These are phyloP conservation scores for Oostethus manadensis DNA, from an alignment of 2,113 vertebrate genomes.

Conservation along the genomic window DNA sequence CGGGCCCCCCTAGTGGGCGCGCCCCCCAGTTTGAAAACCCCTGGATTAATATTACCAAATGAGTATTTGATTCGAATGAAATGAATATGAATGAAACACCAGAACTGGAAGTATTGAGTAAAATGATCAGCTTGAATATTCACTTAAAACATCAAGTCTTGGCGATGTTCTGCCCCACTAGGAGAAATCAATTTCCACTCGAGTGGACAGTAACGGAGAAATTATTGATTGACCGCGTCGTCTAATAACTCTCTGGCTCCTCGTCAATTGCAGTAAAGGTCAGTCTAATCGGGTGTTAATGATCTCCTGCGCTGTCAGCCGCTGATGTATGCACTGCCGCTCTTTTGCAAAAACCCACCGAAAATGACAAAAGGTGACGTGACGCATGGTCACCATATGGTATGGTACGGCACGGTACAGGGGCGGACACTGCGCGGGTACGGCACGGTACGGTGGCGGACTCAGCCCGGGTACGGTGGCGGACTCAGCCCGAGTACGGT, in stretches of 20 bases:
- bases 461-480: too few relatives aligned
- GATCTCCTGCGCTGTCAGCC: background rate
- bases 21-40: too few relatives aligned
- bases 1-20: too few relatives aligned
- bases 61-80: too few relatives aligned
- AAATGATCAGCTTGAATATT: background rate
- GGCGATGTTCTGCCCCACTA: background rate
- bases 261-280: constrained; percentile 22
- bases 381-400: background rate
- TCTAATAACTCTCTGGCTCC: background rate
- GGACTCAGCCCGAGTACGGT: too few relatives aligned
- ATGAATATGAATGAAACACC: too few relatives aligned
- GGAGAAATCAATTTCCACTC: background rate
- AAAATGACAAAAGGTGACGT: constrained; percentile 19
- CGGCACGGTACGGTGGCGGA: too few relatives aligned
- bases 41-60: too few relatives aligned
- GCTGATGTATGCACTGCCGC: background rate
- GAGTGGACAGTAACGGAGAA: constrained; percentile 16
- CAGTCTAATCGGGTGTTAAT: constrained; percentile 9
- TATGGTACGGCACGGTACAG: too few relatives aligned
- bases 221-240: constrained; percentile 9
- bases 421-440: too few relatives aligned
- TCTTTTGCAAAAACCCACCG: background rate
- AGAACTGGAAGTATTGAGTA: background rate
- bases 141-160: constrained; percentile 1